Conservation (phyloP, 1,140 invertebrate species). For the Zaprionus taronus region DNA sequence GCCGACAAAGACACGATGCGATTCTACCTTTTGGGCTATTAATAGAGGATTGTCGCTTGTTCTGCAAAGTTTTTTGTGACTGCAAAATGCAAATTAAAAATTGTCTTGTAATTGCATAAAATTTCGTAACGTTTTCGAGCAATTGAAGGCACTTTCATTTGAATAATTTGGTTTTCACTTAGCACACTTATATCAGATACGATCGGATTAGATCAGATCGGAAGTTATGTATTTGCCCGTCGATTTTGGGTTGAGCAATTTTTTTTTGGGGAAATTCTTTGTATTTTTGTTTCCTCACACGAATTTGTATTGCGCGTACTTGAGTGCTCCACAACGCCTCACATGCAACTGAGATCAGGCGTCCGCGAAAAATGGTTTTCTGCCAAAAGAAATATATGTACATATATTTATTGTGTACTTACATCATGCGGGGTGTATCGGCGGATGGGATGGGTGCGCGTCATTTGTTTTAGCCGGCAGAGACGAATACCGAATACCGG, state of each 20-base stretch:
- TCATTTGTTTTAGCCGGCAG: constrained; percentile 65
- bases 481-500: constrained; percentile 37
- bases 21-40: constrained; percentile 65
- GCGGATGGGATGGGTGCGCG: constrained; percentile 37
- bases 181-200: background rate
- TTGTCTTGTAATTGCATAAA: constrained; percentile 37
- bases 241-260: constrained; percentile 36
- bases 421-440: background rate
- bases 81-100: constrained; percentile 32
- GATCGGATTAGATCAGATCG: background rate
- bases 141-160: constrained; percentile 37
- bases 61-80: constrained; percentile 43
- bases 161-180: constrained; percentile 58
- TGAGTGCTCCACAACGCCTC: constrained; percentile 69
- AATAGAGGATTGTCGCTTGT: constrained; percentile 52
- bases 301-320: constrained; percentile 54
- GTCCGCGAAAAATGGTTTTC: constrained; percentile 79
- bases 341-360: constrained; percentile 74
- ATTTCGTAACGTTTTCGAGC: constrained; percentile 61
- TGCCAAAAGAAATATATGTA: constrained; percentile 58
- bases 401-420: constrained; percentile 6
- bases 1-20: constrained; percentile 30
- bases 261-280: constrained; percentile 11
- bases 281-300: constrained; percentile 16
- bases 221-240: constrained; percentile 9